These are phyloP conservation scores for Drosophila watanabei DNA, from an alignment of 1,140 invertebrate genomes.

Conservation along the genomic window DNA sequence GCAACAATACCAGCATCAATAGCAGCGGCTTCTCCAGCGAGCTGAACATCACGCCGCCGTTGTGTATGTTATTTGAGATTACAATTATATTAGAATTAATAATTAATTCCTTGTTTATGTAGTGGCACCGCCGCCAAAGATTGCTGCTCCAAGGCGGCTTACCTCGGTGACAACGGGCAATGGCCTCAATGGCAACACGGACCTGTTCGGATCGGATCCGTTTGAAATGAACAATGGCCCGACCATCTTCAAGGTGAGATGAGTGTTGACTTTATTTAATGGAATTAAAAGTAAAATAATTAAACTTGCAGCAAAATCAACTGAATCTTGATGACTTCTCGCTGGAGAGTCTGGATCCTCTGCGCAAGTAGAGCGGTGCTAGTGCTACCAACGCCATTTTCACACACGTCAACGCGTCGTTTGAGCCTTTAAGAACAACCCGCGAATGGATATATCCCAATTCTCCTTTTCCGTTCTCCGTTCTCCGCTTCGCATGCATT, in stretches of 20 bases:
- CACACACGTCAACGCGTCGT: constrained; percentile 45
- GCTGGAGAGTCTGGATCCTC: constrained; percentile 93
- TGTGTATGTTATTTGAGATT: constrained; percentile 87
- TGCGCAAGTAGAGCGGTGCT: constrained; percentile 86
- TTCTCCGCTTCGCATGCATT: constrained; percentile 39
- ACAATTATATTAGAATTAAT: background rate
- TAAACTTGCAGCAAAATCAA: constrained; percentile 67
- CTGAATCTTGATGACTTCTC: constrained; percentile 91
- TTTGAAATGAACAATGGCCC: constrained; percentile 86
- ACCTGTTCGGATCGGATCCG: constrained; percentile 90
- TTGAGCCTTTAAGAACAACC: constrained; percentile 25
- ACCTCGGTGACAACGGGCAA: constrained; percentile 66
- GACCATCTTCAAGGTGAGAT: constrained; percentile 77
- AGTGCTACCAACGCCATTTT: constrained; percentile 76
- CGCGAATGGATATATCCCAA: constrained; percentile 13
- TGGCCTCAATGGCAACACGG: constrained; percentile 87
- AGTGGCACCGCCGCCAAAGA: constrained; percentile 93
- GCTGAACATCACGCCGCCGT: constrained; percentile 87
- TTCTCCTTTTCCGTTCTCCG: constrained; percentile 7
- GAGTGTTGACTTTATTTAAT: background rate
- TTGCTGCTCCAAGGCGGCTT: constrained; percentile 86
- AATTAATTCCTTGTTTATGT: constrained; percentile 62
- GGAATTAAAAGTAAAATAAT: background rate
- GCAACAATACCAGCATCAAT: constrained; percentile 67
- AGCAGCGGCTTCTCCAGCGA: constrained; percentile 79